A percentile compares a stretch with the other conserved stretches of the same genome.
These are phyloP conservation scores for Megalurothrips usitatus DNA, from an alignment of 2,888 invertebrate species.

Conservation along the genomic window DNA sequence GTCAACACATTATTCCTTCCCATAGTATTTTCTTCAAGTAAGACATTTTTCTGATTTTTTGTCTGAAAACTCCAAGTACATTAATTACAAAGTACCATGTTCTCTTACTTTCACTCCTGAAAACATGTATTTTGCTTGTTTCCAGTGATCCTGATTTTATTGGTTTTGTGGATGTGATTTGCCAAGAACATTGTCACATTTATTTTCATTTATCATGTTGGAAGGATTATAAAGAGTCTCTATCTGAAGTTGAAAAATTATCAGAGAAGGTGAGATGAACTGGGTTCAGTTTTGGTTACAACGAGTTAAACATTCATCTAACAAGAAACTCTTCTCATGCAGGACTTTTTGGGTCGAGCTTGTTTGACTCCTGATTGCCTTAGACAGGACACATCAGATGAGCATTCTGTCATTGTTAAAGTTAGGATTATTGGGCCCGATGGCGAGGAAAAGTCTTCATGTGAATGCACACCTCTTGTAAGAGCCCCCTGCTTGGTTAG, in stretches of 20 bases:
- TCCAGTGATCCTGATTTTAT: conserved; percentile 35
- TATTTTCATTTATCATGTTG: conserved; percentile 34
- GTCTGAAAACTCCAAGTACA: too few relatives aligned
- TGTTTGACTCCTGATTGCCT: conserved; percentile 2
- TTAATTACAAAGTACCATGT: too few relatives aligned
- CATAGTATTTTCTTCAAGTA: neutral
- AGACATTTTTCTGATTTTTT: neutral
- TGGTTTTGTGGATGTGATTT: conserved; percentile 34
- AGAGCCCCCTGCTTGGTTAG: neutral
- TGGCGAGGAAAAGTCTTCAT: neutral
- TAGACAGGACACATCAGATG: neutral
- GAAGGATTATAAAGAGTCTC: conserved; percentile 33
- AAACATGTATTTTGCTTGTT: neutral
- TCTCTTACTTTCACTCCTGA: too few relatives aligned
- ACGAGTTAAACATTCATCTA: too few relatives aligned
- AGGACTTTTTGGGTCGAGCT: neutral
- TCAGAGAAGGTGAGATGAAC: conserved; percentile 32
- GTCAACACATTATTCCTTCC: neutral
- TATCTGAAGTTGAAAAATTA: conserved; percentile 31
- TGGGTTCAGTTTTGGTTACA: neutral
- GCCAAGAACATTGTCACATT: conserved; percentile 34
- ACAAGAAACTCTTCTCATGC: neutral
- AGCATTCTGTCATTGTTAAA: neutral
- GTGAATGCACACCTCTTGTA: neutral
- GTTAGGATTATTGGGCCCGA: neutral